Evolutionary conservation across 2,888 invertebrate species (phyloP), one percentile per base, ranked within the genome.

Genomic region (Plagodis dolabraria): DNA sequence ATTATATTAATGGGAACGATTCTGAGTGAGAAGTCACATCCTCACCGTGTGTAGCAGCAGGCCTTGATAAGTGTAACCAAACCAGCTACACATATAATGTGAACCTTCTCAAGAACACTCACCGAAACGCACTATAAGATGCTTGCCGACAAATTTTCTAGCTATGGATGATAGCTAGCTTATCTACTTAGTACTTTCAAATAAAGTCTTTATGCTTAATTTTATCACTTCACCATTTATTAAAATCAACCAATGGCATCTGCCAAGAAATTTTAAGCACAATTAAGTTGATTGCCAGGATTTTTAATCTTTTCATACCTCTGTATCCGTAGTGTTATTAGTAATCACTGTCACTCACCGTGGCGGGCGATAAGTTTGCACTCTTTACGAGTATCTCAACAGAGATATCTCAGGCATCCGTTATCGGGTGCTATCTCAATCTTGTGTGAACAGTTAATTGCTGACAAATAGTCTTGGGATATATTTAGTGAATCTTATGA

Each of bases 401-500:
- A 52, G 9, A 51, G 54, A 43, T 56, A 56, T 11, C 33, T 35
- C 55, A 55, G 51, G 44, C 42, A 48, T 60, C 60, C 34, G 22
- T 56, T 56, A 57, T 62, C 62, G 47, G n/a, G 5, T 36, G 36
- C 34, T 57, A 60, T 56, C 60, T 40, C 33, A 9, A 8, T 40
- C 56, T 56, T 60, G 22, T 45, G 42, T 54, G 53, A 54, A 57
- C 43, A 50, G 40, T 57, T 57, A 57, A 57, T 57, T 57, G 45
- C 46, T 49, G 5, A 49, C 12, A 54, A 57, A 44, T 11, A 52
- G n/a, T 51, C 49, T 53, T 43, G 50, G 22, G 38, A 50, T 44
- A 12, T 53, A 53, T 53, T 5, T 38, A 33, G 36, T 36, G 10
- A 22, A 50, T 40, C 33, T 33, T 36, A 35, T 44, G 35, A 42